These are phyloP conservation scores for Rhinichthys osculus DNA, from an alignment of 2,797 vertebrate species.

Conservation along the genomic window DNA sequence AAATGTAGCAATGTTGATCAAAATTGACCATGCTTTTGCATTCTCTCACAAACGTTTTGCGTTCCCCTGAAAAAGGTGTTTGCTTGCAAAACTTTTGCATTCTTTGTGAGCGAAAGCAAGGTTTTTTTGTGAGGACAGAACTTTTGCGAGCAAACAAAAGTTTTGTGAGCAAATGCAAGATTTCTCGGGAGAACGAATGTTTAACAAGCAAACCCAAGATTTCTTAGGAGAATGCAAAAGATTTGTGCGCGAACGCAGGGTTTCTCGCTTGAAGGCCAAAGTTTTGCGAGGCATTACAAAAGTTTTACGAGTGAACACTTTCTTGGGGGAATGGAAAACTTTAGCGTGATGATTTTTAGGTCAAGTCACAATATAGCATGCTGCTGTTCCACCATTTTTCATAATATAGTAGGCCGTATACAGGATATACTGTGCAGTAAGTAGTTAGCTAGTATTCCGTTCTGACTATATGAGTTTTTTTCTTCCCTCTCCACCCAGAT, in stretches of 20 bases:
- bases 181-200: not conserved
- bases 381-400: not conserved
- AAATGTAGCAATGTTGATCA: not conserved
- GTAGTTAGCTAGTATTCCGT: not conserved
- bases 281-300: not conserved
- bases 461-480: not conserved
- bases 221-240: not conserved
- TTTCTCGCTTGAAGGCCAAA: no score
- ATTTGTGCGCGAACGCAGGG: no score
- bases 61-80: not conserved
- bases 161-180: not conserved
- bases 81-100: no score
- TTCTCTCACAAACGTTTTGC: not conserved
- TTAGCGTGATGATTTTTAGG: not conserved
- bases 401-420: not conserved
- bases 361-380: not conserved
- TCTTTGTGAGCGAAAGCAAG: not conserved
- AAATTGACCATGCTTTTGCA: not conserved
- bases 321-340: not conserved
- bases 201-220: fast-evolving
- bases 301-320: not conserved
- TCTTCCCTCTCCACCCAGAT: slow-evolving; percentile 73
- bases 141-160: not conserved
- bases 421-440: no score
- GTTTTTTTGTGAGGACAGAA: not conserved